Percentiles rank a stretch among this genome's conserved stretches.
Evolutionary conservation across 2,888 invertebrate species (phyloP).

Genomic region (Agriotes lineatus): DNA sequence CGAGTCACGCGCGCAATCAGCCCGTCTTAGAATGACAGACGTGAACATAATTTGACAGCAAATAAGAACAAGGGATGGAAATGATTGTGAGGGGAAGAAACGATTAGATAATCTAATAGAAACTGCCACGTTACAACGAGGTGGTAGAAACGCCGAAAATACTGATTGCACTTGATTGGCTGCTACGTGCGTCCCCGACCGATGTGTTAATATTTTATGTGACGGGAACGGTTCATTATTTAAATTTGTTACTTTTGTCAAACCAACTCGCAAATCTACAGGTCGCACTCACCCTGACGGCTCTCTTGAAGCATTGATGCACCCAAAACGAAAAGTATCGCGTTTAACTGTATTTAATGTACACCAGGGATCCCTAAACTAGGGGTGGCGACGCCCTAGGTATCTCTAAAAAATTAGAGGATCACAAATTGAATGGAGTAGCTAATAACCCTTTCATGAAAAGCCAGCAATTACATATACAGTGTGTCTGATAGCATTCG

Average conservation of each 20-base stretch:
- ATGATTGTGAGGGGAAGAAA: slow-evolving; percentile 62
- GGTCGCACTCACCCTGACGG: slow-evolving; percentile 3
- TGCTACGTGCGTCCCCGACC: slow-evolving; percentile 37
- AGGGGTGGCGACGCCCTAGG: too few species aligned
- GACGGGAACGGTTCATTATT: slow-evolving; percentile 35
- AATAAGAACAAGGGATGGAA: slow-evolving; percentile 64
- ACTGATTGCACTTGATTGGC: slow-evolving; percentile 45
- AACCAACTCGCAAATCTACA: slow-evolving; percentile 28
- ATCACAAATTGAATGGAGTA: too few species aligned
- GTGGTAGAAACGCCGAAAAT: slow-evolving; percentile 46
- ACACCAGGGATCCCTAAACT: too few species aligned
- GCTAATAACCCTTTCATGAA: too few species aligned
- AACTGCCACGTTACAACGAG: slow-evolving; percentile 58
- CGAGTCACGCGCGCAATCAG: slow-evolving; percentile 63
- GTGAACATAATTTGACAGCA: slow-evolving; percentile 67
- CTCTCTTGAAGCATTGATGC: slow-evolving; percentile 12
- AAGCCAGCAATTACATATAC: too few species aligned
- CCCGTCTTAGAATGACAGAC: slow-evolving; percentile 65
- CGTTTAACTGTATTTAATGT: too few species aligned
- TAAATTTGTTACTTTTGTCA: slow-evolving; percentile 32
- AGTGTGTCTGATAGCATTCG: too few species aligned
- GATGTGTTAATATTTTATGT: slow-evolving; percentile 40
- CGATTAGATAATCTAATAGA: slow-evolving; percentile 67
- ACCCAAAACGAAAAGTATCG: background rate
- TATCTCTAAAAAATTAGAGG: too few species aligned